Conservation (phyloP, 2,888 invertebrate species). For the Microctonus hyperodae region DNA sequence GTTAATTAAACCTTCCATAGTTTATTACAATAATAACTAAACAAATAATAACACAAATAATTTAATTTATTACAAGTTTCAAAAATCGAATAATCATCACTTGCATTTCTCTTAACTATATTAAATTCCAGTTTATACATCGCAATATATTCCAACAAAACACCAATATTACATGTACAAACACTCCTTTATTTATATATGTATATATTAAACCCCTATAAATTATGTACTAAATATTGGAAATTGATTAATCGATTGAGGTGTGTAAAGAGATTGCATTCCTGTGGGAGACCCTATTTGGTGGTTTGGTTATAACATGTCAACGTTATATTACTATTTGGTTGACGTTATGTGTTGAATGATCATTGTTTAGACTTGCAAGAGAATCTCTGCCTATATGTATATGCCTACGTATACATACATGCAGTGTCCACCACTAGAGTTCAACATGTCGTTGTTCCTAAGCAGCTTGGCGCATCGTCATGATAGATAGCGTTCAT, state of each 20-base stretch:
- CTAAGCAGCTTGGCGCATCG: conserved; percentile 19
- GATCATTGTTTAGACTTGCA: conserved; percentile 22
- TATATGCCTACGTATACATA: too few species aligned
- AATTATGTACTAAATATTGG: conserved; percentile 1
- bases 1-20: too few species aligned
- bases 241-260: conserved; percentile 22
- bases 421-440: not conserved
- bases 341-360: conserved; percentile 19
- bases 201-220: not conserved
- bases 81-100: too few species aligned
- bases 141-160: too few species aligned
- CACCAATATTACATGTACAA: too few species aligned
- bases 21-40: too few species aligned
- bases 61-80: too few species aligned
- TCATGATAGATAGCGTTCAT: conserved; percentile 20
- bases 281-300: conserved; percentile 6
- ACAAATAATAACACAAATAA: too few species aligned
- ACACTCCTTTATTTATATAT: too few species aligned
- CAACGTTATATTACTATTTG: conserved; percentile 18
- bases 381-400: not conserved
- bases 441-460: conserved; percentile 8
- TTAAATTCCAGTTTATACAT: too few species aligned
- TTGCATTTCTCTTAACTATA: too few species aligned
- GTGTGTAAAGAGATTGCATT: conserved; percentile 19
- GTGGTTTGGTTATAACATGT: not conserved